Conservation (phyloP, 2,113 vertebrate genomes). For the Bostrychus sinensis region DNA sequence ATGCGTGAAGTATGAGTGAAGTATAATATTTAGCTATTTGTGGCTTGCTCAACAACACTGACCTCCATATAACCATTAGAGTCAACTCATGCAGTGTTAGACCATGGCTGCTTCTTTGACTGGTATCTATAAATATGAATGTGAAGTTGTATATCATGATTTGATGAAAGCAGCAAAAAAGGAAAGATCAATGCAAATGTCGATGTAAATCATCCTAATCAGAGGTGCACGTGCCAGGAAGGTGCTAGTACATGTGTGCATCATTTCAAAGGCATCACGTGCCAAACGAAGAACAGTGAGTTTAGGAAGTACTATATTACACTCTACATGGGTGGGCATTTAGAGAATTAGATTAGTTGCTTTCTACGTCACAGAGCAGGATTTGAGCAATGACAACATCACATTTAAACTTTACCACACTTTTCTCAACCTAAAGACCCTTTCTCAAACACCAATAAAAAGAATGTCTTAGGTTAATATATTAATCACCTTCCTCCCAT, state of each 20-base stretch:
- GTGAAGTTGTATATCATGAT: background rate
- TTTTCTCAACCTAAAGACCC: too few species aligned
- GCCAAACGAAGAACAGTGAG: slow-evolving; percentile 32
- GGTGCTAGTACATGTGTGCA: slow-evolving; percentile 35
- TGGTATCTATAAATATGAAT: background rate
- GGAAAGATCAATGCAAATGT: slow-evolving; percentile 11
- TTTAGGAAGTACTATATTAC: slow-evolving; percentile 16
- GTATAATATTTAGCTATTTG: too few species aligned
- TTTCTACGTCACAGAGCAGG: too few species aligned
- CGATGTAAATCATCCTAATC: slow-evolving; percentile 24
- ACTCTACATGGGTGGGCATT: slow-evolving; percentile 14
- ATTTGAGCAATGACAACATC: too few species aligned
- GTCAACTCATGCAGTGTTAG: background rate
- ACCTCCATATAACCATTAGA: background rate
- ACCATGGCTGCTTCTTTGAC: background rate
- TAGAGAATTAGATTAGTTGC: background rate
- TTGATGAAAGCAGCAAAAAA: background rate
- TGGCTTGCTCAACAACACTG: too few species aligned
- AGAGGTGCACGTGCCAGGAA: slow-evolving; percentile 40
- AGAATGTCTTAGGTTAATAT: too few species aligned
- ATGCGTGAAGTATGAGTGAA: too few species aligned
- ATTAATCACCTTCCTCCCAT: too few species aligned
- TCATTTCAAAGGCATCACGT: slow-evolving; percentile 37
- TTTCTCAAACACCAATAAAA: too few species aligned
- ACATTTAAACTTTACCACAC: too few species aligned